A percentile compares a stretch with the other conserved stretches of the same genome.
Evolutionary conservation across 2,888 invertebrate genomes (phyloP).

Genomic region (Trypoxylon attenuatum): DNA sequence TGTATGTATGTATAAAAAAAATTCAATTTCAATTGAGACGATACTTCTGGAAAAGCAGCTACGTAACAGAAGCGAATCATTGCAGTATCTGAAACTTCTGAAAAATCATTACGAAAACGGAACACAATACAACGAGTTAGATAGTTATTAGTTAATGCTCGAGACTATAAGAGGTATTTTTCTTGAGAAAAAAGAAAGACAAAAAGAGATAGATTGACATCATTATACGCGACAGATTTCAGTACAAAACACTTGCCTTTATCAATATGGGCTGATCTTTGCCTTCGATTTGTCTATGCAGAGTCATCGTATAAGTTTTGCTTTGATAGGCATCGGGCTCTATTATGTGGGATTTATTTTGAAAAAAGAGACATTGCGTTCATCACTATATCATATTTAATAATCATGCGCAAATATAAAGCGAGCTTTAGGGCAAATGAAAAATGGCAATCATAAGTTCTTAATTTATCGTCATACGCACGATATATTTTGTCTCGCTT

Average conservation of each 20-base stretch:
- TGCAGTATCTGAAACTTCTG: too few relatives aligned
- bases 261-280: too few relatives aligned
- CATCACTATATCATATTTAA: slow-evolving; percentile 51
- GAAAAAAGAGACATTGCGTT: slow-evolving; percentile 49
- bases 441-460: slow-evolving; percentile 43
- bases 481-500: slow-evolving; percentile 11
- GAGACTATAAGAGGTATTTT: slow-evolving; percentile 20
- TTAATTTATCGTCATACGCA: slow-evolving; percentile 40
- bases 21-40: too few relatives aligned
- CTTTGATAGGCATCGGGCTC: slow-evolving; percentile 48
- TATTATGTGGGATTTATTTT: slow-evolving; percentile 38
- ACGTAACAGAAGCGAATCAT: too few relatives aligned
- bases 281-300: not conserved
- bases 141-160: slow-evolving; percentile 27
- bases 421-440: slow-evolving; percentile 25
- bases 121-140: slow-evolving; percentile 42
- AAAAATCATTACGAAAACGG: too few relatives aligned
- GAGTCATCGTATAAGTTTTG: slow-evolving; percentile 42
- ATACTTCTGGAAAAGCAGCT: too few relatives aligned
- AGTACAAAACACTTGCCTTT: not conserved
- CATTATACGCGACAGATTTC: too few relatives aligned
- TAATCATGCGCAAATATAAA: slow-evolving; percentile 36
- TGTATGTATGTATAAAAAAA: too few relatives aligned
- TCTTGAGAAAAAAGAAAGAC: not conserved
- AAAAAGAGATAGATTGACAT: too few relatives aligned